Evolutionary conservation across 1,140 invertebrate genomes (phyloP).

Genomic region (Chironomus tepperi): DNA sequence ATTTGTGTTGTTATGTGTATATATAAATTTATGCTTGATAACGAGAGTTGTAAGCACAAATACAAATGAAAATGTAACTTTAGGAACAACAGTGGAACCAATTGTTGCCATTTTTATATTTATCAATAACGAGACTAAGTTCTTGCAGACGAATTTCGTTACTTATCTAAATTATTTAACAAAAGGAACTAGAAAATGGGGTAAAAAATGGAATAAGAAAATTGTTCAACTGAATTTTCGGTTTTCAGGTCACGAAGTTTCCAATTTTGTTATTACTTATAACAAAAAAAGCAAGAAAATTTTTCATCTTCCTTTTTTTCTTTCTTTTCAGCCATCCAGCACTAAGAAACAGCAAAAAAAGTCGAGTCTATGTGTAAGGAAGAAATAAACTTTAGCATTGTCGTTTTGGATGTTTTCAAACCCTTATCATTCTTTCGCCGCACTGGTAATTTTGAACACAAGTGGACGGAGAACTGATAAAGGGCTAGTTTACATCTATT

Average conservation of each 20-base stretch:
- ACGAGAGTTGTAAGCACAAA: no score
- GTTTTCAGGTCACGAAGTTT: background rate
- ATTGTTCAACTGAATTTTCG: background rate
- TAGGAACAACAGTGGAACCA: no score
- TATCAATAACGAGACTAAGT: no score
- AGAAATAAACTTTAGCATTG: background rate
- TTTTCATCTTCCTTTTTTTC: background rate
- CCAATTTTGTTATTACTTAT: background rate
- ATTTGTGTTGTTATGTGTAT: no score
- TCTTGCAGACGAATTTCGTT: no score
- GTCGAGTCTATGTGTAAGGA: background rate
- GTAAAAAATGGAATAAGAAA: background rate
- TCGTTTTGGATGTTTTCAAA: background rate
- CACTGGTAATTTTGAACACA: slow-evolving; percentile 19
- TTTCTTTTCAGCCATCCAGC: background rate
- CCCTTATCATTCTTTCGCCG: slow-evolving; percentile 22
- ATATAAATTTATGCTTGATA: no score
- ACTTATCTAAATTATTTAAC: no score
- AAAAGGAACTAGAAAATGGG: no score
- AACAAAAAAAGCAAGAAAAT: no score
- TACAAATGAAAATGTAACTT: no score
- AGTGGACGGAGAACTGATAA: slow-evolving; percentile 23
- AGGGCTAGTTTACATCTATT: slow-evolving; percentile 18
- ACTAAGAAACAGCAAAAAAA: no score
- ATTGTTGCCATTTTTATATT: no score